These are phyloP conservation scores for Choristoneura fumiferana DNA, from an alignment of 1,140 invertebrate genomes.

Conservation along the genomic window DNA sequence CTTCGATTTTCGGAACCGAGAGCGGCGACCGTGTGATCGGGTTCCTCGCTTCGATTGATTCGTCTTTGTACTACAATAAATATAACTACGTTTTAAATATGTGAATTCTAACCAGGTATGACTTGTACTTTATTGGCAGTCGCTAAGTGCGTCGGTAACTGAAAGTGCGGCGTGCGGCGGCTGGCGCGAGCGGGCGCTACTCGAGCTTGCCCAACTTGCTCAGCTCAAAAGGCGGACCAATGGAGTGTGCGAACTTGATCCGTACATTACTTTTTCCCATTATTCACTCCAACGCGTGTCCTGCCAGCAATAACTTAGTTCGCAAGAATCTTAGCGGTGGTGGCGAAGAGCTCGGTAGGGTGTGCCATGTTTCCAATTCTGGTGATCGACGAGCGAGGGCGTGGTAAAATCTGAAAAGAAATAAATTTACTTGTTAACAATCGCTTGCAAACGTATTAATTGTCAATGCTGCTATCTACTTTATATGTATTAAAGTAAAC, in stretches of 20 bases:
- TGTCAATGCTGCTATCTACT: background rate
- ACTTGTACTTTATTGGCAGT: conserved; percentile 77
- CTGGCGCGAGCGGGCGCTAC: conserved; percentile 52
- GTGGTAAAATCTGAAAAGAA: conserved; percentile 55
- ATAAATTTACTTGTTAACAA: conserved; percentile 28
- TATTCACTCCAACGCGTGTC: conserved; percentile 64
- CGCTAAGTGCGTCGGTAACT: conserved; percentile 74
- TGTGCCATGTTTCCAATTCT: conserved; percentile 50
- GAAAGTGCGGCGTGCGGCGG: conserved; percentile 39
- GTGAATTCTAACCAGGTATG: conserved; percentile 67
- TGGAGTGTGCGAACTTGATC: conserved; percentile 72
- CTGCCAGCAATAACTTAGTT: conserved; percentile 49
- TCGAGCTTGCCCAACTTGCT: conserved; percentile 47
- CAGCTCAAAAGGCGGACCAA: conserved; percentile 66
- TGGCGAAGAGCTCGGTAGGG: conserved; percentile 26
- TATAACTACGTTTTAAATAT: conserved; percentile 68
- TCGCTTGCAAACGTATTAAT: conserved; percentile 8
- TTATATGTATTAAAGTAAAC: background rate
- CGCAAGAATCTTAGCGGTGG: conserved; percentile 26
- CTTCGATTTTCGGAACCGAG: conserved; percentile 57
- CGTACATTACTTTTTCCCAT: conserved; percentile 75
- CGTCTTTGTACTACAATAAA: conserved; percentile 69
- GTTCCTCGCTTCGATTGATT: conserved; percentile 44
- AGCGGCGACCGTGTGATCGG: conserved; percentile 38
- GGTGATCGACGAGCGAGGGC: conserved; percentile 21